phyloP scores from a whole-genome alignment of 2,888 invertebrate species.

The Drosophila buzzatii region DNA sequence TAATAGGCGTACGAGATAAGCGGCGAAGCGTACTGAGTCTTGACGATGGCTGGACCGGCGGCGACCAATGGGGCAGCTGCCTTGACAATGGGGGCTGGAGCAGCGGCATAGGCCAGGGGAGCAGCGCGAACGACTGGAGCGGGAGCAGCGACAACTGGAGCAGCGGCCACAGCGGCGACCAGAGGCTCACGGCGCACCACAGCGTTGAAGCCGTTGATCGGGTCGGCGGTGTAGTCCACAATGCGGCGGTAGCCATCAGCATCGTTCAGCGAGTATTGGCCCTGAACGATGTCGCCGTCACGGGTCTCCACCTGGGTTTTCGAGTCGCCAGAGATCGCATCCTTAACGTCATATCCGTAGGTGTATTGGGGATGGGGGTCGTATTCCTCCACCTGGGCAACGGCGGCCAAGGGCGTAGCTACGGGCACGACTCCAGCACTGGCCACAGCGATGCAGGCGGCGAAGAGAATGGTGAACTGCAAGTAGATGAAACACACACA shows the following conservation, averaged over 20 bases:
- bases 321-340: constrained; percentile 84
- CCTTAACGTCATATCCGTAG: constrained; percentile 85
- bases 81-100: constrained; percentile 62
- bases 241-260: constrained; percentile 85
- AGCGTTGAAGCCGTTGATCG: constrained; percentile 85
- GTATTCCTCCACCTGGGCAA: constrained; percentile 82
- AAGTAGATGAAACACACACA: constrained; percentile 44
- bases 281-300: constrained; percentile 85
- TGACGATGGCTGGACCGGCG: constrained; percentile 80
- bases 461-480: constrained; percentile 81
- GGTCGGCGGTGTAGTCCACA: constrained; percentile 85
- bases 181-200: constrained; percentile 84
- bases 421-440: constrained; percentile 81
- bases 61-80: constrained; percentile 72
- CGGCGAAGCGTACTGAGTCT: constrained; percentile 82
- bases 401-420: constrained; percentile 76
- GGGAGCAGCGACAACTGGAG: constrained; percentile 64
- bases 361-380: constrained; percentile 85
- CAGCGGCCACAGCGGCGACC: constrained; percentile 77
- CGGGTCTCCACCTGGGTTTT: constrained; percentile 85
- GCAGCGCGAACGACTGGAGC: constrained; percentile 67
- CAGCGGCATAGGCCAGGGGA: constrained; percentile 62
- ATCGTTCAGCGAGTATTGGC: constrained; percentile 85
- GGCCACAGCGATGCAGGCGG: constrained; percentile 80
- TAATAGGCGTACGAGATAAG: constrained; percentile 83